Evolutionary conservation across 2,113 vertebrate genomes (phyloP).

Genomic region (Anas platyrhynchos): DNA sequence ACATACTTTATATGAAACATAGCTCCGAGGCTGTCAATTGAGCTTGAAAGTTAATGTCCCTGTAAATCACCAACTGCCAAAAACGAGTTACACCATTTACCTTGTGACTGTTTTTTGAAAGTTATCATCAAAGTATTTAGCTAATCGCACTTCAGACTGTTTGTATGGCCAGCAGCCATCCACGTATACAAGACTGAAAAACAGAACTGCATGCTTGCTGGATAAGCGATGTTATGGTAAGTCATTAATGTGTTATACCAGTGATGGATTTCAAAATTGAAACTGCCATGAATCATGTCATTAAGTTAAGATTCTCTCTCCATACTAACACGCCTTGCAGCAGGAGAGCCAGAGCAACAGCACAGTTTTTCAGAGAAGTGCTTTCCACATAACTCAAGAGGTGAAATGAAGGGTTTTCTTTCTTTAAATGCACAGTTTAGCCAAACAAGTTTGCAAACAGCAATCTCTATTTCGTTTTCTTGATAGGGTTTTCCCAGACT

Average conservation of each 20-base stretch:
- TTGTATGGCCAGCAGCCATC: conserved; percentile 6
- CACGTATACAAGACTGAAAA: neutral
- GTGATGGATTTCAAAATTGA: neutral
- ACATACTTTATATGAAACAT: neutral
- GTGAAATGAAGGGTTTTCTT: neutral
- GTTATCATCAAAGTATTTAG: neutral
- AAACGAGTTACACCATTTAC: conserved; percentile 32
- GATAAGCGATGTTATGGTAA: neutral
- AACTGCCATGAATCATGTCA: neutral
- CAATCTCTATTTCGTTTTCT: neutral
- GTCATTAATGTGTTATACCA: neutral
- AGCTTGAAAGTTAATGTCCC: conserved; percentile 58
- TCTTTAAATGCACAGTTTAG: neutral
- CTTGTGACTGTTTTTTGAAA: neutral
- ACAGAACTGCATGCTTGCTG: neutral
- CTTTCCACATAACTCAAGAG: neutral
- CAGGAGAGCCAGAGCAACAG: neutral
- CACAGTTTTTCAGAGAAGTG: neutral
- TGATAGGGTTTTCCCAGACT: neutral
- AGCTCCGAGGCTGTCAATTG: conserved; percentile 22
- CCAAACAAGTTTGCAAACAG: neutral
- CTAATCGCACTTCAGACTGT: conserved; percentile 1
- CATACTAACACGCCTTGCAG: fast-evolving
- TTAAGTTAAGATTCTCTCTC: neutral
- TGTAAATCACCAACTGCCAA: conserved; percentile 64